phyloP scores from a whole-genome alignment of 2,113 vertebrate species.

The Cepphus grylle region DNA sequence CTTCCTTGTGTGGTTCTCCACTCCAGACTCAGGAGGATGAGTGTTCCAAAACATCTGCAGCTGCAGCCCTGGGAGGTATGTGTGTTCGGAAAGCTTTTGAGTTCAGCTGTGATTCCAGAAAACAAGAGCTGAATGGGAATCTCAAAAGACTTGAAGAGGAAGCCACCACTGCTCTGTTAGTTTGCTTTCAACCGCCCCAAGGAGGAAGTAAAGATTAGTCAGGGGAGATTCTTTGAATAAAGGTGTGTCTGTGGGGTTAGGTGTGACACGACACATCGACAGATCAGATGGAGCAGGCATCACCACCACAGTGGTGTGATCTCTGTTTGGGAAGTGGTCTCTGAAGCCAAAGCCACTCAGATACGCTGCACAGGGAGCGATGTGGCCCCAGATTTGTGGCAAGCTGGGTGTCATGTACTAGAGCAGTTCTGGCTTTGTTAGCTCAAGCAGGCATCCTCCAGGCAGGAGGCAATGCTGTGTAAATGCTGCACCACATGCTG shows the following conservation, averaged over 20 bases:
- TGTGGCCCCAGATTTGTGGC: neutral
- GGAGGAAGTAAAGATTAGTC: neutral
- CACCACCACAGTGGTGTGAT: fast-evolving
- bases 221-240: neutral
- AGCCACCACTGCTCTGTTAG: neutral
- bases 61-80: neutral
- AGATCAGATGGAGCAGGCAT: neutral
- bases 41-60: neutral
- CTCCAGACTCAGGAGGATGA: neutral
- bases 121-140: neutral
- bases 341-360: neutral
- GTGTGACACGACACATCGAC: neutral
- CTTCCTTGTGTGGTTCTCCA: neutral
- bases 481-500: neutral
- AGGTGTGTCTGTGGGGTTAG: neutral
- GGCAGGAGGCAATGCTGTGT: neutral
- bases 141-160: neutral
- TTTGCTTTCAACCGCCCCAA: neutral
- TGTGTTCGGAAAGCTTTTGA: neutral
- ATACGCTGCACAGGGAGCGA: neutral
- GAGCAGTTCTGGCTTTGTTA: neutral
- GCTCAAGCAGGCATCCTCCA: neutral
- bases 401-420: neutral
- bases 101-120: neutral
- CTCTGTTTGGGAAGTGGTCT: neutral